Evolutionary conservation across 1,140 invertebrate species (phyloP), one percentile per base, ranked within the genome.

Genomic region (Atta colombica): DNA sequence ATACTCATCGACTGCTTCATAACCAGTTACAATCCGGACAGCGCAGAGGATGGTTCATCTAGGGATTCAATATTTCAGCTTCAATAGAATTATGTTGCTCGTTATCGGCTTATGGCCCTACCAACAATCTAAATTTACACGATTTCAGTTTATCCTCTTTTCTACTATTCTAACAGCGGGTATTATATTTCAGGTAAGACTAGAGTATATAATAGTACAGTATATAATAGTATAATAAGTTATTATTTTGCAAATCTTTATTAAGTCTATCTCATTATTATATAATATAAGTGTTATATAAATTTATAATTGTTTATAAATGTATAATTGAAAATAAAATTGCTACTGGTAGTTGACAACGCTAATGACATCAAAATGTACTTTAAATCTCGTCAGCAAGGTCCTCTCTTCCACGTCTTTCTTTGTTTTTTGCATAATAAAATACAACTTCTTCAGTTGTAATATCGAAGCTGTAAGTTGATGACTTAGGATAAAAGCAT

Each of bases 101-200:
- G 3, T n/a, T 39, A 45, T 77, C 7, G 74, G 74, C 0, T 18
- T 77, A 6, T 77, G 74, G 74, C 58, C 74, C 2, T 77, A 28
- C 28, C n/a, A 45, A 45, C 74, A 45, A 61, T 39, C 58, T 3
- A 61, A 45, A 5, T 6, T 61, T 3, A 53, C 55, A 18, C 74
- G 14, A 49, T n/a, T 45, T 28, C 75, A 49, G 6, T 77, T 28
- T 28, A n/a, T 77, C 49, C 18, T 61, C 3, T 5, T 45, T 0
- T 77, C 4, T 45, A 63, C 8, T 63, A 77, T 77, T 49, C 2
- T 77, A 4, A 63, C 25, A 4, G 4, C 58, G 4, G 16, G n/a
- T 49, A 18, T 63, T 25, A 18, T 77, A 63, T 77, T 77, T 63
- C 55, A 63, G 16, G 75, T 77, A 31, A 61, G 16, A 51, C 10